Evolutionary conservation across 2,888 invertebrate species (phyloP).

Genomic region (Andrena chrysosceles): DNA sequence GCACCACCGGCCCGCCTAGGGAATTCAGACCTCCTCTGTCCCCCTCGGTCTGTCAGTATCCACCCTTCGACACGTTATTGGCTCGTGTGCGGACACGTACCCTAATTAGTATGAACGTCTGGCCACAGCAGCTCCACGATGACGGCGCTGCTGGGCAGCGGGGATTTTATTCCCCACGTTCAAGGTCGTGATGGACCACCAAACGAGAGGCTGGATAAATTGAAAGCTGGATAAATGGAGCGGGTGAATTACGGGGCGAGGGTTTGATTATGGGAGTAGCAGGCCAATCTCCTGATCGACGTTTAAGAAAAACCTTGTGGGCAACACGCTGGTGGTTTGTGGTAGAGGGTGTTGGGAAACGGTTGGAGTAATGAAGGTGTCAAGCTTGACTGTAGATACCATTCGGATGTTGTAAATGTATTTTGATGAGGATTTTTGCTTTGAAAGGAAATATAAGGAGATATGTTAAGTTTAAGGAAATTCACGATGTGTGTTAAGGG

Average conservation of each 20-base stretch:
- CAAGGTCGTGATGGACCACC: constrained; percentile 36
- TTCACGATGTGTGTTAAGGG: no score
- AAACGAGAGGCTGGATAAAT: neutral
- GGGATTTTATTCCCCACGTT: constrained; percentile 28
- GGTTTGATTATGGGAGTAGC: neutral
- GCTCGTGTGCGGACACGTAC: constrained; percentile 55
- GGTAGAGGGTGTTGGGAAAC: no score
- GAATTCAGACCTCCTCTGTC: constrained; percentile 34
- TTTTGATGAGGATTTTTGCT: no score
- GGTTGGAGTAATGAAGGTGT: no score
- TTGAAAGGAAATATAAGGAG: no score
- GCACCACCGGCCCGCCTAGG: constrained; percentile 31
- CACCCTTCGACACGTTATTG: constrained; percentile 66
- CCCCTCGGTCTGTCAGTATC: neutral
- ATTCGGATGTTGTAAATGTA: no score
- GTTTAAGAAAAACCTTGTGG: no score
- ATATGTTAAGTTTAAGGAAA: no score
- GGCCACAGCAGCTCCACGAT: constrained; percentile 33
- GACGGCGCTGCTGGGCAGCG: neutral
- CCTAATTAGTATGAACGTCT: constrained; percentile 69
- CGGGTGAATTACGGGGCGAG: neutral
- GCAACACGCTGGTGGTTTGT: no score
- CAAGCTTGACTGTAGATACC: no score
- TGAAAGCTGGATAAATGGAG: neutral
- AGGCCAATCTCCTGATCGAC: no score